Percentiles rank a stretch among this genome's conserved stretches.
phyloP scores from a whole-genome alignment of 2,888 invertebrate genomes.

The Axea sp. region DNA sequence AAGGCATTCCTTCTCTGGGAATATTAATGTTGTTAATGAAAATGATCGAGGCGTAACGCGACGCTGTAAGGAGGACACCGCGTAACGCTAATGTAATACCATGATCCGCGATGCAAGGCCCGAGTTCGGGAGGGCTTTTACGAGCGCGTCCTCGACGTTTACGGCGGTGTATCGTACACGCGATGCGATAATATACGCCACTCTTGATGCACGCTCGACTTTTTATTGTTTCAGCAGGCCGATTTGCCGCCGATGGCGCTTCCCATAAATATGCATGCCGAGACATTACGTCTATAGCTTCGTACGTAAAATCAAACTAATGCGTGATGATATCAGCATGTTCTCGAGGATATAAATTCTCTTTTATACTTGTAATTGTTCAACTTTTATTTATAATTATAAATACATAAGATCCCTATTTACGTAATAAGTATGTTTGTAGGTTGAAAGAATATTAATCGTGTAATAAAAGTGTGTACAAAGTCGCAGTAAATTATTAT shows the following conservation, averaged over 20 bases:
- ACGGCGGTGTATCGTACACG: slow-evolving; percentile 43
- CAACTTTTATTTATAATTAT: background rate
- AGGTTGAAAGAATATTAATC: slow-evolving; percentile 7
- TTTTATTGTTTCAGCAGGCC: slow-evolving; percentile 69
- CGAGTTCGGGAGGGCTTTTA: slow-evolving; percentile 32
- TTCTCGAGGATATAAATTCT: slow-evolving; percentile 9
- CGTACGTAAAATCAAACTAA: slow-evolving; percentile 32
- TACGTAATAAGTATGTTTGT: slow-evolving; percentile 10
- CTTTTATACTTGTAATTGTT: slow-evolving; percentile 16
- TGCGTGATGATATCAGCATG: slow-evolving; percentile 23
- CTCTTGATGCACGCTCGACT: slow-evolving; percentile 43
- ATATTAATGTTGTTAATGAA: slow-evolving; percentile 58
- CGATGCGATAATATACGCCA: slow-evolving; percentile 49
- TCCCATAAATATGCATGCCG: slow-evolving; percentile 62
- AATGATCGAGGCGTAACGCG: slow-evolving; percentile 49
- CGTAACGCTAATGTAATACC: slow-evolving; percentile 36
- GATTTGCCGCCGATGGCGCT: slow-evolving; percentile 65
- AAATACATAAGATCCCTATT: background rate
- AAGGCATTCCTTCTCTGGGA: slow-evolving; percentile 21
- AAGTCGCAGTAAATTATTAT: background rate
- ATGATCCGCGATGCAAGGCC: slow-evolving; percentile 23
- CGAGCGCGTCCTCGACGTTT: slow-evolving; percentile 53
- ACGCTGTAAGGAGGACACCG: slow-evolving; percentile 31
- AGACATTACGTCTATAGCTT: slow-evolving; percentile 17
- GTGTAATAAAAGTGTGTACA: background rate